These are phyloP conservation scores for Kuschelorhynchus macadamiae DNA, from an alignment of 2,888 invertebrate species.

Conservation along the genomic window DNA sequence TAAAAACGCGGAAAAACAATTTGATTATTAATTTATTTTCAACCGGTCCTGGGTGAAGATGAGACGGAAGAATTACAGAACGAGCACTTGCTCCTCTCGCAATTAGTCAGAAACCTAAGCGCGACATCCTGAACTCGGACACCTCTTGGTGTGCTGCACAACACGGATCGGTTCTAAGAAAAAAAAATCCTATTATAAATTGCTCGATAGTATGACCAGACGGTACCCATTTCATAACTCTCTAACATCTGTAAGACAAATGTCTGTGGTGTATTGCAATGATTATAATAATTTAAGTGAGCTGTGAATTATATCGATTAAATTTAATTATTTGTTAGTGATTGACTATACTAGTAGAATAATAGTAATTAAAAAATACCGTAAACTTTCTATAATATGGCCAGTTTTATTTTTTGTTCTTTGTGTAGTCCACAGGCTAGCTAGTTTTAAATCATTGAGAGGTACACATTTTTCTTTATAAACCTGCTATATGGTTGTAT, in stretches of 20 bases:
- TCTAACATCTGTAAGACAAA: conserved; percentile 32
- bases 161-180: conserved; percentile 24
- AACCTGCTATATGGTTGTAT: too few species aligned
- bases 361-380: too few species aligned
- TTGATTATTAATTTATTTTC: too few species aligned
- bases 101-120: conserved; percentile 61
- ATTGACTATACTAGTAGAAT: too few species aligned
- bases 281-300: too few species aligned
- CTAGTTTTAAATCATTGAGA: too few species aligned
- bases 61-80: conserved; percentile 16
- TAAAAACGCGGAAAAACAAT: too few species aligned
- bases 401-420: too few species aligned
- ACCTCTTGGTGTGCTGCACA: conserved; percentile 47
- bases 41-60: conserved; percentile 15
- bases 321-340: too few species aligned
- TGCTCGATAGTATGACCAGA: conserved; percentile 21
- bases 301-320: conserved; percentile 4
- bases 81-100: conserved; percentile 49
- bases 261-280: conserved; percentile 6
- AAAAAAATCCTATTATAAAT: conserved; percentile 50
- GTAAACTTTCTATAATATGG: too few species aligned
- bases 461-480: too few species aligned
- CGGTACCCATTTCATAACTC: not conserved
- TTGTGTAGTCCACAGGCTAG: too few species aligned
- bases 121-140: conserved; percentile 62